Conservation (phyloP, 2,888 invertebrate species). For the Strigamia crassipes region DNA sequence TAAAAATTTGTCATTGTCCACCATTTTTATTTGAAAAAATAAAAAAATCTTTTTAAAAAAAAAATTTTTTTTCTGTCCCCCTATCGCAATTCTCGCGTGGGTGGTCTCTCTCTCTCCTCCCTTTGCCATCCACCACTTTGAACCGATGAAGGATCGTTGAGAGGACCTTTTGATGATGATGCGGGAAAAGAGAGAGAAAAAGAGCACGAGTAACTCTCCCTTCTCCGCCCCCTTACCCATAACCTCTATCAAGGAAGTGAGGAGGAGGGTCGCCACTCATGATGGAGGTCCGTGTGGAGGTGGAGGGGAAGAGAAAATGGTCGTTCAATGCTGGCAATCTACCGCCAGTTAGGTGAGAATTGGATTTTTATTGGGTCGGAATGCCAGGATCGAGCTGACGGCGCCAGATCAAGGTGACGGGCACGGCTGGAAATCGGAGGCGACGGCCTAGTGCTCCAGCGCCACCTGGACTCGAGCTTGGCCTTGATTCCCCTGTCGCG, state of each 20-base stretch:
- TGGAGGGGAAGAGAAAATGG: background rate
- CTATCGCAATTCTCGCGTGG: conserved; percentile 19
- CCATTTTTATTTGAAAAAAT: too few species aligned
- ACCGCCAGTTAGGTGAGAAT: conserved; percentile 44
- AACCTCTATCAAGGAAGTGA: conserved; percentile 27
- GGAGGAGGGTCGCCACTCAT: conserved; percentile 18
- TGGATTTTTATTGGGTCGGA: conserved; percentile 44
- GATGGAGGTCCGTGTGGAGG: conserved; percentile 20
- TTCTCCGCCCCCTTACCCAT: background rate
- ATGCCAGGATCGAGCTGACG: conserved; percentile 39
- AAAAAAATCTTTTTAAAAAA: background rate
- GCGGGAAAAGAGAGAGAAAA: background rate
- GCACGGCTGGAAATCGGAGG: conserved; percentile 44
- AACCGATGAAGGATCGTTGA: conserved; percentile 29
- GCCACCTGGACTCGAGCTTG: conserved; percentile 29
- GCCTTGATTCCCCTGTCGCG: conserved; percentile 37
- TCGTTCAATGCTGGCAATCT: conserved; percentile 43
- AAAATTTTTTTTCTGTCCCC: background rate
- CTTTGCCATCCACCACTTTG: background rate
- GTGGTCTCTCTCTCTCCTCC: background rate
- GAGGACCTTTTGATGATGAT: conserved; percentile 33
- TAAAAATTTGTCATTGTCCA: background rate
- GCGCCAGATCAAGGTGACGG: conserved; percentile 44
- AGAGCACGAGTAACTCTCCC: background rate
- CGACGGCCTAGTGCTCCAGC: conserved; percentile 36